Evolutionary conservation across 2,888 invertebrate genomes (phyloP).

Genomic region (Ochropleura plecta): DNA sequence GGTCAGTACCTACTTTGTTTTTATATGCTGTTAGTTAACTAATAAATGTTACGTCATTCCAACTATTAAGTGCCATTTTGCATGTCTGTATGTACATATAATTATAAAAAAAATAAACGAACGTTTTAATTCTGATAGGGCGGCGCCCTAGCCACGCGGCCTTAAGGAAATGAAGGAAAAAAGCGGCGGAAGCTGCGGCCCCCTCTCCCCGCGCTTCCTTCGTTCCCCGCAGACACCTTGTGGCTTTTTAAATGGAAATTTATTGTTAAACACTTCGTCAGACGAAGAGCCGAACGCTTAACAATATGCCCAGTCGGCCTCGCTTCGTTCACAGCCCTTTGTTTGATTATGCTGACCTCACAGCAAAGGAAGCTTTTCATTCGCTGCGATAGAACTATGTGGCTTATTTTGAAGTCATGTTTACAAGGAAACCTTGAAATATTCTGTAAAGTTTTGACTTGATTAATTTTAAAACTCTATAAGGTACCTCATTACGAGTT

Average conservation of each 20-base stretch:
- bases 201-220: constrained; percentile 67
- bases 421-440: constrained; percentile 22
- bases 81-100: constrained; percentile 69
- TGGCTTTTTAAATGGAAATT: constrained; percentile 91
- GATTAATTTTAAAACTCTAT: constrained; percentile 38
- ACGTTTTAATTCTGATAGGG: constrained; percentile 86
- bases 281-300: constrained; percentile 77
- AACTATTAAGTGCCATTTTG: constrained; percentile 66
- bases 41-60: constrained; percentile 22
- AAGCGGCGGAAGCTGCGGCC: constrained; percentile 87
- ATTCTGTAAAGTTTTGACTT: neutral
- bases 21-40: constrained; percentile 22
- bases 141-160: constrained; percentile 85
- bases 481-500: constrained; percentile 47
- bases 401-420: constrained; percentile 5
- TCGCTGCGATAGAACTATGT: constrained; percentile 35
- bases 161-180: constrained; percentile 90
- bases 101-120: constrained; percentile 77
- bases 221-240: constrained; percentile 75
- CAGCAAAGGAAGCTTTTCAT: constrained; percentile 53
- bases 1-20: constrained; percentile 32
- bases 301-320: constrained; percentile 81
- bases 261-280: constrained; percentile 90
- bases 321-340: constrained; percentile 67
- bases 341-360: constrained; percentile 69